Evolutionary conservation across 2,113 vertebrate species (phyloP), one percentile per base, ranked within the genome.

Genomic region (Corvus cornix): DNA sequence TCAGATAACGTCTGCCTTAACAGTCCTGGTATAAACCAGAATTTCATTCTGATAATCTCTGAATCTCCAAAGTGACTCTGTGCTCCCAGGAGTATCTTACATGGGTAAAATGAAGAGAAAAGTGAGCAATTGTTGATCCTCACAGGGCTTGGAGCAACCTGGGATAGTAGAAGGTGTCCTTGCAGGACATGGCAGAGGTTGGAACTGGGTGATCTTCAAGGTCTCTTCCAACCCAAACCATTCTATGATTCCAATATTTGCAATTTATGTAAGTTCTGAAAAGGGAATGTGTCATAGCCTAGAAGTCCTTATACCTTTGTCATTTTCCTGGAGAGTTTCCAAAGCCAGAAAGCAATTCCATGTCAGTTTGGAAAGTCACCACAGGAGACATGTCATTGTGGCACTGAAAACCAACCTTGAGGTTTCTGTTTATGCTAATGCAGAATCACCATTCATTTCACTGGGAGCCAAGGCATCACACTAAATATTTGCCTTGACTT

Each of bases 401-500:
- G 60, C 52, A 30, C 73, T 75, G 60, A 68, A 95, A 88, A 52
- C 52, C 85, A 81, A 6, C 39, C 52, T 13, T n/a, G 60, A 81
- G 41, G 18, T 49, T 81, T 81, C 68, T 78, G 6, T 58, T 81
- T 67, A 31, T 73, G 56, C 55, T n/a, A 75, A 43, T 67, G 72
- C 27, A 78, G 24, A 87, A 53, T 64, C 76, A 60, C 56, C 49
- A 8, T 44, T 89, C 14, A 9, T 81, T 94, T 92, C 41, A 43
- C 35, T 77, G 64, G 79, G 62, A 77, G 41, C 17, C 83, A 78
- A 74, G n/a, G 69, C 48, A 56, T 46, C 41, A 18, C 33, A 5
- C 31, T 77, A 53, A 84, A 72, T 78, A 41, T 58, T 87, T 96
- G 33, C 58, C 92, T 90, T 72, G 68, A 56, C 39, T 86, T 92